Evolutionary conservation across 2,888 invertebrate genomes (phyloP).

Genomic region (Imbricaverruca yamaguchii): DNA sequence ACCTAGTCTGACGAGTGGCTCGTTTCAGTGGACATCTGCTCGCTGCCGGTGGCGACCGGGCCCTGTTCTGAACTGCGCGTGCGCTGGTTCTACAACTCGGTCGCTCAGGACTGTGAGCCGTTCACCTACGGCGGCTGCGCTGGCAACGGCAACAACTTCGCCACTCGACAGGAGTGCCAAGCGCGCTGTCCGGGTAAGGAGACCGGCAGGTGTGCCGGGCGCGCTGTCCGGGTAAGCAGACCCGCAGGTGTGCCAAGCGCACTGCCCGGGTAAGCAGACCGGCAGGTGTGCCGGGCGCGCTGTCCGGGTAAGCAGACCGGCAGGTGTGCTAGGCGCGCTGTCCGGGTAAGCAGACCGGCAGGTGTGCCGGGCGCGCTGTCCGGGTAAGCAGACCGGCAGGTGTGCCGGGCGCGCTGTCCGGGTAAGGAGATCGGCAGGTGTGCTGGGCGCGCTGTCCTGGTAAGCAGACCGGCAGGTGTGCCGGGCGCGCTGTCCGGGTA

Average conservation of each 20-base stretch:
- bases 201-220: conserved; percentile 21
- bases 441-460: too few species aligned
- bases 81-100: conserved; percentile 40
- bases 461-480: too few species aligned
- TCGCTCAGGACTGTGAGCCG: conserved; percentile 39
- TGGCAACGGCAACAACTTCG: conserved; percentile 40
- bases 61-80: conserved; percentile 36
- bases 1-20: too few species aligned
- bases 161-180: conserved; percentile 35
- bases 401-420: too few species aligned
- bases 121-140: conserved; percentile 43
- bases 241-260: conserved; percentile 21
- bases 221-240: conserved; percentile 35
- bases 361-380: too few species aligned
- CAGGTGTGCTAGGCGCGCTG: too few species aligned
- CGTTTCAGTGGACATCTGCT: conserved; percentile 33
- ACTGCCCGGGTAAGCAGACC: conserved; percentile 34
- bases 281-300: conserved; percentile 24
- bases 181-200: conserved; percentile 35
- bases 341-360: too few species aligned
- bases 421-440: too few species aligned
- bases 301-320: conserved; percentile 34
- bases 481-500: too few species aligned
- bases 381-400: too few species aligned
- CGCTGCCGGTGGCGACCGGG: conserved; percentile 34